A percentile compares a stretch with the other conserved stretches of the same genome.
Evolutionary conservation across 2,888 invertebrate genomes (phyloP).

Genomic region (Drosophila neonasuta): DNA sequence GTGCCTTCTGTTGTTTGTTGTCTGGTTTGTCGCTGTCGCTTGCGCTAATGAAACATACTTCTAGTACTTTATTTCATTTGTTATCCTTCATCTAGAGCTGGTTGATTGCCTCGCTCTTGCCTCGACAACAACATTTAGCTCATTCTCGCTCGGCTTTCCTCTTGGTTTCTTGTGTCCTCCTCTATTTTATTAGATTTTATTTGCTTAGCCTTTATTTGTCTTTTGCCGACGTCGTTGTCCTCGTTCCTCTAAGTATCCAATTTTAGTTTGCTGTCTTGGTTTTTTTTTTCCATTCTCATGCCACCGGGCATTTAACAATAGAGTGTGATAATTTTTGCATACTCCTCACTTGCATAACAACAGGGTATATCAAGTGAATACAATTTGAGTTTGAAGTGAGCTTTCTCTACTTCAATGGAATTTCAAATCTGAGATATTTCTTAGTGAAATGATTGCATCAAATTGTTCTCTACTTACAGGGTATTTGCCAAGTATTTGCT

Average conservation of each 20-base stretch:
- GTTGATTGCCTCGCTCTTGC: constrained; percentile 25
- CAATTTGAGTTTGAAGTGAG: neutral
- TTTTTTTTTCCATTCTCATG: constrained; percentile 23
- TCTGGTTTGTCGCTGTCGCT: constrained; percentile 63
- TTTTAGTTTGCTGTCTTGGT: constrained; percentile 48
- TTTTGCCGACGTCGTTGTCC: constrained; percentile 47
- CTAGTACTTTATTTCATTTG: constrained; percentile 69
- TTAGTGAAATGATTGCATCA: neutral
- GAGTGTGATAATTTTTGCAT: constrained; percentile 53
- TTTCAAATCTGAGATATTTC: neutral
- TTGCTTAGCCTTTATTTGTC: constrained; percentile 76
- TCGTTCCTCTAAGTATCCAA: constrained; percentile 58
- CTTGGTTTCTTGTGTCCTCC: constrained; percentile 57
- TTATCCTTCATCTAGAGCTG: constrained; percentile 47
- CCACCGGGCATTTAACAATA: constrained; percentile 30
- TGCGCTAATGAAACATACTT: constrained; percentile 73
- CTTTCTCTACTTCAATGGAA: neutral
- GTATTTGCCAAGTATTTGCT: constrained; percentile 4
- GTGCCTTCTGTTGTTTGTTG: constrained; percentile 41
- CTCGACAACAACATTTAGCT: constrained; percentile 57
- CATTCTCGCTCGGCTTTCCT: constrained; percentile 49
- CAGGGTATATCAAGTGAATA: constrained; percentile 1
- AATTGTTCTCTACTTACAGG: constrained; percentile 3
- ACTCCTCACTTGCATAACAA: neutral
- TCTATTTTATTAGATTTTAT: constrained; percentile 74